Conservation (phyloP, 2,113 vertebrate species). For the Bungarus multicinctus region DNA sequence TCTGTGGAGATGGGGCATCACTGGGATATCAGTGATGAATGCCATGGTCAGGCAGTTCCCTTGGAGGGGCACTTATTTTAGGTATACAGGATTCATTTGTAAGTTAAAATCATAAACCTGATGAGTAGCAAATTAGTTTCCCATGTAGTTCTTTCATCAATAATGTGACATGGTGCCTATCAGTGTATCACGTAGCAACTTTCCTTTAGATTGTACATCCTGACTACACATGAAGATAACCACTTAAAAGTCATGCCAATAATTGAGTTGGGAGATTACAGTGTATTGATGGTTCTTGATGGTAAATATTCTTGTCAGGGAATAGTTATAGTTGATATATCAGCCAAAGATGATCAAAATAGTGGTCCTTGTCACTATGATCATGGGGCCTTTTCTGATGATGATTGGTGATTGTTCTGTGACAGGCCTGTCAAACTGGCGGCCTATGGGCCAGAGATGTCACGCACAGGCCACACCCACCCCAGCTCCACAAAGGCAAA, state of each 20-base stretch:
- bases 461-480: no score
- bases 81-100: not conserved
- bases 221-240: not conserved
- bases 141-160: not conserved
- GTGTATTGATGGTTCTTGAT: not conserved
- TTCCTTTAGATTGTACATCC: not conserved
- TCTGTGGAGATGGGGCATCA: not conserved
- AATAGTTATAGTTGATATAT: not conserved
- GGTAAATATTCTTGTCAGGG: not conserved
- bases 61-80: not conserved
- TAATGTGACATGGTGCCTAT: not conserved
- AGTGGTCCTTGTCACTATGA: not conserved
- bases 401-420: not conserved
- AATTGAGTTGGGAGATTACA: not conserved
- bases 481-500: no score
- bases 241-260: not conserved
- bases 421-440: not conserved
- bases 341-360: not conserved
- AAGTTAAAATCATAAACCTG: not conserved
- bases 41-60: not conserved
- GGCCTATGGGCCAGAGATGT: no score
- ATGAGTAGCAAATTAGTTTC: not conserved
- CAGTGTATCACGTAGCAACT: not conserved
- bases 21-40: not conserved
- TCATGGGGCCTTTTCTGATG: not conserved